These are phyloP conservation scores for Neoitamus cyanurus DNA, from an alignment of 2,888 invertebrate species.

Conservation along the genomic window DNA sequence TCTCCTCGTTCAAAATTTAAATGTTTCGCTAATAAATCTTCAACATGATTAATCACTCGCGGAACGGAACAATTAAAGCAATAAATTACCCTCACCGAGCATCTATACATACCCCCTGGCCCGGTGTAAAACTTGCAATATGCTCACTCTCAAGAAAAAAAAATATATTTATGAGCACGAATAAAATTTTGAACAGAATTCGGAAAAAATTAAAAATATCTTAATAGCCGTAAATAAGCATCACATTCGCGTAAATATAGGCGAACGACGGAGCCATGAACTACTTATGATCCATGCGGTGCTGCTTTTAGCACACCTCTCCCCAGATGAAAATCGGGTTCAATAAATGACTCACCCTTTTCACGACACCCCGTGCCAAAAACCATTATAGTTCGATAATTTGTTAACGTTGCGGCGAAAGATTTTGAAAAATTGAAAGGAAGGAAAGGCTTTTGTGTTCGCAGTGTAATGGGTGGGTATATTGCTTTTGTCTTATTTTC, in stretches of 20 bases:
- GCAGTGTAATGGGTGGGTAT: neutral
- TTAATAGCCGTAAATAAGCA: neutral
- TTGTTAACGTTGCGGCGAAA: neutral
- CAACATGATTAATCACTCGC: neutral
- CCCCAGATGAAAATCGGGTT: neutral
- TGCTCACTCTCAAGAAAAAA: neutral
- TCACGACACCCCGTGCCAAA: neutral
- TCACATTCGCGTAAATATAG: neutral
- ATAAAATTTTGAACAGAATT: neutral
- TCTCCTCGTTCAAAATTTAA: neutral
- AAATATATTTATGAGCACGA: neutral
- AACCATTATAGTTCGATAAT: neutral
- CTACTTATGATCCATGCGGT: neutral
- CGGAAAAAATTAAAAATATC: neutral
- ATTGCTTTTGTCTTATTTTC: neutral
- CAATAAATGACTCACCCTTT: neutral
- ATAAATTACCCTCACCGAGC: neutral
- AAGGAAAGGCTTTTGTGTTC: neutral
- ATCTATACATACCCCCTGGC: neutral
- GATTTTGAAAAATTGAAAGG: neutral
- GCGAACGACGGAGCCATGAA: neutral
- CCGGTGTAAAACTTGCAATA: neutral
- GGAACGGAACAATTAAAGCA: neutral
- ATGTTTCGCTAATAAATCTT: neutral
- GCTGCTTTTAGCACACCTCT: neutral